phyloP scores from a whole-genome alignment of 1,140 invertebrate species.

The Drosophila kepulauana region DNA sequence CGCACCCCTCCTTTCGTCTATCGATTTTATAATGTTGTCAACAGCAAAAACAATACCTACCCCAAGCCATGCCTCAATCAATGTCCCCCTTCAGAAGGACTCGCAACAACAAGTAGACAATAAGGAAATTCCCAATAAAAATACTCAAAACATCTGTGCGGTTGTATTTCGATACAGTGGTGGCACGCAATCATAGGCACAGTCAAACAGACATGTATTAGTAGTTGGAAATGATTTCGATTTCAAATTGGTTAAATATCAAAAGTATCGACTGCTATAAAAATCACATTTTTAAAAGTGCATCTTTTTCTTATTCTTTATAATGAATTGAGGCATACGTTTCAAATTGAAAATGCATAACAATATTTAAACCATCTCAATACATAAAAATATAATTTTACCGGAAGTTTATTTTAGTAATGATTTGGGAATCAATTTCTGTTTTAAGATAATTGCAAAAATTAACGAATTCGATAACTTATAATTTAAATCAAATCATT shows the following conservation, averaged over 20 bases:
- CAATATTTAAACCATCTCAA: too few relatives aligned
- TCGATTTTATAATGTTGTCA: conserved; percentile 64
- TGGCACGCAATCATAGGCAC: background rate
- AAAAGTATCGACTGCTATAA: too few relatives aligned
- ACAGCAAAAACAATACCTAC: conserved; percentile 30
- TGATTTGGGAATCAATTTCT: too few relatives aligned
- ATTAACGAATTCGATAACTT: too few relatives aligned
- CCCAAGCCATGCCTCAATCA: background rate
- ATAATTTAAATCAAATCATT: too few relatives aligned
- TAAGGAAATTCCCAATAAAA: conserved; percentile 50
- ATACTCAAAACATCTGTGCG: conserved; percentile 61
- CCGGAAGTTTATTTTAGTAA: too few relatives aligned
- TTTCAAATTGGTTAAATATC: too few relatives aligned
- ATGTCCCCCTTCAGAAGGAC: conserved; percentile 12
- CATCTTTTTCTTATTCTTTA: too few relatives aligned
- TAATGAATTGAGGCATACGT: background rate
- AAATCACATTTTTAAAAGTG: too few relatives aligned
- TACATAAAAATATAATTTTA: too few relatives aligned
- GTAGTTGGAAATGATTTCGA: too few relatives aligned
- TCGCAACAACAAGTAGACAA: conserved; percentile 43
- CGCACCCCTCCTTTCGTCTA: conserved; percentile 29
- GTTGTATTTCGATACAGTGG: conserved; percentile 44
- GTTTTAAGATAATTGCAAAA: too few relatives aligned
- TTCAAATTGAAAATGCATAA: background rate
- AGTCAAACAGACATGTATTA: background rate